A percentile compares a stretch with the other conserved stretches of the same genome.
phyloP scores from a whole-genome alignment of 2,797 vertebrate genomes.

The Poeciliopsis turneri region DNA sequence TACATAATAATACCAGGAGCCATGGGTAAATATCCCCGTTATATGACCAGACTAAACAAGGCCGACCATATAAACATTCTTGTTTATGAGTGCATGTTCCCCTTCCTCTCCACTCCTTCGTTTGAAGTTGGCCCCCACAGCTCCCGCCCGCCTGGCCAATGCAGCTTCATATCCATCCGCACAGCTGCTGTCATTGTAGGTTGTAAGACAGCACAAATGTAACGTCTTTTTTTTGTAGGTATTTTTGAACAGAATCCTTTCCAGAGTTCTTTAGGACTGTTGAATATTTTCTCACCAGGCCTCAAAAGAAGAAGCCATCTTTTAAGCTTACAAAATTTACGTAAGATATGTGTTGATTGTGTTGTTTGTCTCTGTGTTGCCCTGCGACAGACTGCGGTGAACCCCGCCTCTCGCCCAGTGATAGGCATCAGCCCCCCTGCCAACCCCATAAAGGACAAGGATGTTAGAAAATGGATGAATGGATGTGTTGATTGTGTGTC shows the following conservation, averaged over 20 bases:
- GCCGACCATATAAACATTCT: constrained; percentile 47
- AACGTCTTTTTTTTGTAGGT: neutral
- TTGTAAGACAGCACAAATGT: constrained; percentile 31
- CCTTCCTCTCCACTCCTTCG: constrained; percentile 23
- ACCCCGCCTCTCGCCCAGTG: too few species aligned
- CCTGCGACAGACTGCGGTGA: too few species aligned
- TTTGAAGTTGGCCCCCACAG: constrained; percentile 58
- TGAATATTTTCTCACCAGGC: constrained; percentile 24
- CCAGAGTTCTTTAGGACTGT: constrained; percentile 36
- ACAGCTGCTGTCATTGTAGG: constrained; percentile 39
- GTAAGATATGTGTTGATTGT: neutral
- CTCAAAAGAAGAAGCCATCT: neutral
- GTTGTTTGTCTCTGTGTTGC: neutral
- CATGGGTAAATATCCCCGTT: constrained; percentile 43
- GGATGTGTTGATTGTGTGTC: neutral
- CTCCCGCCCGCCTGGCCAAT: constrained; percentile 53
- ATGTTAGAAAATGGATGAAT: too few species aligned
- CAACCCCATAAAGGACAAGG: too few species aligned
- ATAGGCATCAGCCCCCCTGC: too few species aligned
- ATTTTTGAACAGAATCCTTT: constrained; percentile 38
- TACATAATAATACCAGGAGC: constrained; percentile 11
- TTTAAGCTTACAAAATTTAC: neutral
- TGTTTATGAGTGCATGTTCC: constrained; percentile 30
- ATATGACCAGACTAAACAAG: constrained; percentile 60
- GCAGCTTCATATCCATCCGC: constrained; percentile 54